phyloP scores from a whole-genome alignment of 2,797 vertebrate species.

The Acrocephalus scirpaceus region DNA sequence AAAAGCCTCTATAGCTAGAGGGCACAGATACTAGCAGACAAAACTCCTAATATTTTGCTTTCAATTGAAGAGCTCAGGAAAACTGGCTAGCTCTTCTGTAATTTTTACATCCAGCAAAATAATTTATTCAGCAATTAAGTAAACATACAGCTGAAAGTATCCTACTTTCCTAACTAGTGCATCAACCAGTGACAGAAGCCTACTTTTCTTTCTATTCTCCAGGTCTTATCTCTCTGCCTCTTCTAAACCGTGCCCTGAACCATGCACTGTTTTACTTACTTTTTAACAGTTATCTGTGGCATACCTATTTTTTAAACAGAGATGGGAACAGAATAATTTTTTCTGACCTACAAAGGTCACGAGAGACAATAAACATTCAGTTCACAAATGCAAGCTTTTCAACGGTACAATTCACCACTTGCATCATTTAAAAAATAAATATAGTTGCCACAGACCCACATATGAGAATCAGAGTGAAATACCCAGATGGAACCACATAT shows the following conservation, averaged over 20 bases:
- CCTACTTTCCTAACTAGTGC: not conserved
- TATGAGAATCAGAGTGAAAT: not conserved
- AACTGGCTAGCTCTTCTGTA: not conserved
- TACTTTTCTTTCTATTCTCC: not conserved
- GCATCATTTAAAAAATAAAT: not conserved
- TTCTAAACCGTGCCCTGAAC: not conserved
- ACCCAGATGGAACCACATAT: conserved; percentile 54
- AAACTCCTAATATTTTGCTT: not conserved
- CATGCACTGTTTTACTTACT: not conserved
- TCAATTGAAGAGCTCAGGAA: not conserved
- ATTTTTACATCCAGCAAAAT: not conserved
- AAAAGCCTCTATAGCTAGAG: not conserved
- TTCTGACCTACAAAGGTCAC: not conserved
- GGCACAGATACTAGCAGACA: not conserved
- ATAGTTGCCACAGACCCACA: conserved; percentile 11
- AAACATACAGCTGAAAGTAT: not conserved
- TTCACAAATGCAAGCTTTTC: not conserved
- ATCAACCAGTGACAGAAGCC: not conserved
- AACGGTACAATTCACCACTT: not conserved
- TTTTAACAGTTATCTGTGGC: not conserved
- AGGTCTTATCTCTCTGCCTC: not conserved
- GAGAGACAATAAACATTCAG: not conserved
- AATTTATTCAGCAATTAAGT: not conserved
- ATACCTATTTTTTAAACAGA: not conserved
- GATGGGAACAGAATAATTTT: not conserved